A percentile compares a stretch with the other conserved stretches of the same genome.
These are phyloP conservation scores for Picathartes gymnocephalus DNA, from an alignment of 2,113 vertebrate species.

Conservation along the genomic window DNA sequence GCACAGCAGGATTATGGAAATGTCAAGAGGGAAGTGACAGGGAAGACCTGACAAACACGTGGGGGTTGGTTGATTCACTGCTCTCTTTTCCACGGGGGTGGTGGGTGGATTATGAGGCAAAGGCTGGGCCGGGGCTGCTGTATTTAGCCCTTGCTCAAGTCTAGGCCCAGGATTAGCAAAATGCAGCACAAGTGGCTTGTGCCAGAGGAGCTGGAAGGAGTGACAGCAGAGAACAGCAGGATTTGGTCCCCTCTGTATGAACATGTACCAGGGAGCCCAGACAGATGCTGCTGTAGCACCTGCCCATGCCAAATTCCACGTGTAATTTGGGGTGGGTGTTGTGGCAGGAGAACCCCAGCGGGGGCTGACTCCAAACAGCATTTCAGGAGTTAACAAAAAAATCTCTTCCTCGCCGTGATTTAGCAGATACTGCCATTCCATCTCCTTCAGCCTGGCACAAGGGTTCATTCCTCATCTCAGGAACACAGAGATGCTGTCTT, in stretches of 20 bases:
- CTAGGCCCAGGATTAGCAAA: not conserved
- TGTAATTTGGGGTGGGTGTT: not conserved
- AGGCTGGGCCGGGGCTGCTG: accelerated
- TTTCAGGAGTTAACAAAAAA: not conserved
- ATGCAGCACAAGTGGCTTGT: not conserved
- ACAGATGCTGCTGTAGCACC: not conserved
- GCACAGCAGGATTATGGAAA: slow-evolving; percentile 55
- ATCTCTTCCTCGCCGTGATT: not conserved
- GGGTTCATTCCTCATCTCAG: not conserved
- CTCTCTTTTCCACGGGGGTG: not conserved
- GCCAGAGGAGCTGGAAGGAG: not conserved
- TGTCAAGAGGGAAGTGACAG: slow-evolving; percentile 51
- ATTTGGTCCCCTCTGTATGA: not conserved
- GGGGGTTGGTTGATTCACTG: not conserved
- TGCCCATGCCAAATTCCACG: accelerated
- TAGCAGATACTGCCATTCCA: not conserved
- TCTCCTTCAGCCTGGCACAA: not conserved
- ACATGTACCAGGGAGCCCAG: accelerated
- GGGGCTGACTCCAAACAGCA: not conserved
- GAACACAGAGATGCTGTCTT: not conserved
- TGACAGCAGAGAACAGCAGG: not conserved
- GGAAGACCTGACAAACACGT: slow-evolving; percentile 7
- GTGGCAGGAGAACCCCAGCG: not conserved
- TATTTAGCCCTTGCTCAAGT: not conserved
- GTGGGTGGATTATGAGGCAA: not conserved